These are phyloP conservation scores for Pachymerium ferrugineum DNA, from an alignment of 2,888 invertebrate genomes.

Conservation along the genomic window DNA sequence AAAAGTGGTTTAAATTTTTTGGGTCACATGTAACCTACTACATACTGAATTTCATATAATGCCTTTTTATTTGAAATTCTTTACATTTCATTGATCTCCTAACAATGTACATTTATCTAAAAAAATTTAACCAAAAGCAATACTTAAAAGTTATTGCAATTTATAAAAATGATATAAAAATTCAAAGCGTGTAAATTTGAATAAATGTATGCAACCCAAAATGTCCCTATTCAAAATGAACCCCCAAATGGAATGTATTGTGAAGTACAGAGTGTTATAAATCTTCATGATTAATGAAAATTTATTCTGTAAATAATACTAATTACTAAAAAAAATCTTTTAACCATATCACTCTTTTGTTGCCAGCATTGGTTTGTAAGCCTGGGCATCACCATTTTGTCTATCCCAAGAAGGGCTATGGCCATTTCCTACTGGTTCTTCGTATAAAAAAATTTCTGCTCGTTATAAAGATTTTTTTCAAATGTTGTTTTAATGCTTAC, in stretches of 20 bases:
- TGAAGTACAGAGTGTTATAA: neutral
- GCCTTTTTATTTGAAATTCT: no score
- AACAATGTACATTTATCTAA: no score
- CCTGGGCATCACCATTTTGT: constrained; percentile 34
- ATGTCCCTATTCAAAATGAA: no score
- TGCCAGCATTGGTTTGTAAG: constrained; percentile 34
- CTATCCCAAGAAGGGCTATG: constrained; percentile 19
- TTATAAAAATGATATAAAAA: neutral
- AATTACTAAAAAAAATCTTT: neutral
- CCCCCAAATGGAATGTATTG: neutral
- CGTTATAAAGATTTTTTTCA: neutral
- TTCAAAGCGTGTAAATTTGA: neutral
- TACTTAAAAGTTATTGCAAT: no score
- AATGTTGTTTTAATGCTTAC: constrained; percentile 20
- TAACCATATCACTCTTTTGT: neutral
- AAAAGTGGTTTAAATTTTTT: no score
- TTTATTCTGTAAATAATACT: neutral
- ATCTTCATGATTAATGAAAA: neutral
- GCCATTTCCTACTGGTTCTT: neutral
- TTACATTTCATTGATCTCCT: no score
- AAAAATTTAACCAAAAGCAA: no score
- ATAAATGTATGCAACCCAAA: neutral
- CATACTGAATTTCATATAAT: no score
- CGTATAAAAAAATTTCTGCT: no score
- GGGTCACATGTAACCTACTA: no score